These are phyloP conservation scores for Myrmophylax atrothorax DNA, from an alignment of 2,113 vertebrate species.

Conservation along the genomic window DNA sequence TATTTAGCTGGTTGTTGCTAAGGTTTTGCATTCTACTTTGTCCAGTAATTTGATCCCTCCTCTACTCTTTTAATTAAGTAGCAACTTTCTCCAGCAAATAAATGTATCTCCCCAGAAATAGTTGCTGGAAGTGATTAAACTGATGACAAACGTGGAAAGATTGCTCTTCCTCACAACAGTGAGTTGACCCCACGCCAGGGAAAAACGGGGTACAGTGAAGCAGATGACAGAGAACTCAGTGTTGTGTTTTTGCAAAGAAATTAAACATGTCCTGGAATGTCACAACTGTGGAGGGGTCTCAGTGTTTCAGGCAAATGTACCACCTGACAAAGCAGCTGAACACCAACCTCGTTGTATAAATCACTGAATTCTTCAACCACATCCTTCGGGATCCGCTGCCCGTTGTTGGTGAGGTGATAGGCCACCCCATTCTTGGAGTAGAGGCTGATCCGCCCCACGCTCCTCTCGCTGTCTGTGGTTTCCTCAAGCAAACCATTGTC, in stretches of 20 bases:
- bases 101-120: neutral
- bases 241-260: neutral
- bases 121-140: neutral
- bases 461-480: slow-evolving; percentile 91
- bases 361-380: slow-evolving; percentile 99
- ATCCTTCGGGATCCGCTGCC: slow-evolving; percentile 95
- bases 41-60: neutral
- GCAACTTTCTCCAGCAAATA: neutral
- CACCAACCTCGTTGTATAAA: slow-evolving; percentile 95
- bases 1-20: slow-evolving; percentile 37
- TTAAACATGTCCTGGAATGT: neutral
- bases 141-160: neutral
- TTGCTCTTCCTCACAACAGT: neutral
- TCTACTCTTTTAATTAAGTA: neutral
- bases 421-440: slow-evolving; percentile 97
- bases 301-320: neutral
- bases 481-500: slow-evolving; percentile 94
- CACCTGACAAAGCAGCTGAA: neutral
- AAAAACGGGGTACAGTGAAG: neutral
- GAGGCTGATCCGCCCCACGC: slow-evolving; percentile 93
- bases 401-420: slow-evolving; percentile 92
- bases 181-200: neutral
- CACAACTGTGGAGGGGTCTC: neutral
- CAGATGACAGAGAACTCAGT: neutral
- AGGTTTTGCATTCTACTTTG: neutral